Evolutionary conservation across 2,113 vertebrate species (phyloP), one percentile per base, ranked within the genome.

Genomic region (Colistium nudipinnis): DNA sequence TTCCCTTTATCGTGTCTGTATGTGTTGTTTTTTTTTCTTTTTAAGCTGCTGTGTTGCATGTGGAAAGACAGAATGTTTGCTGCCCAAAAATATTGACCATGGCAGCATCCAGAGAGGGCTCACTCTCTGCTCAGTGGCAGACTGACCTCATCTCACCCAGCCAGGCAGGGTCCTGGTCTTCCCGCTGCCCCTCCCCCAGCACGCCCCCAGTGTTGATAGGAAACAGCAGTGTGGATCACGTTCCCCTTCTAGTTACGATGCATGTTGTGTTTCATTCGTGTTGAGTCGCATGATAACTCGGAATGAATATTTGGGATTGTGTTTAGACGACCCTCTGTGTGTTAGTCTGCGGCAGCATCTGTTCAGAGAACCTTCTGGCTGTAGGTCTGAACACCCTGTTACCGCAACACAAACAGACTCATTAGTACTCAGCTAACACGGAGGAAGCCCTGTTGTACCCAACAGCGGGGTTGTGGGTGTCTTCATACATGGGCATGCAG

Each of bases 201-300:
- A 33, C 20, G 24, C 73, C 62, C 62, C 62, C 72, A 48, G 62
- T 59, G 55, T 78, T 28, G 38, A 55, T 51, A 44, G 68, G 62
- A 74, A 74, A 65, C 60, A 41, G 25, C 52, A 63, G 30, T 24
- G 60, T 41, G 44, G 43, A 54, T 69, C 56, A 14, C 22, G n/a
- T 25, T 24, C 16, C 54, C 39, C 25, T 44, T 51, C 33, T 44
- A 63, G 51, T 74, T n/a, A 62, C 60, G 73, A 54, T 88, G 82
- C 87, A 91, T 86, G 87, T 81, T 74, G 16, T 70, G 66, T 86
- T 89, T 87, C 56, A 44, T 80, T 71, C 4, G 62, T 82, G 88
- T 88, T 69, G 79, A 84, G 82, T 85, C 33, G 83, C 79, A 85
- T 85, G 83, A 83, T 48, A 53, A 73, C 59, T 76, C 72, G 74